Conservation (phyloP, 1,140 invertebrate genomes). For the Drosophila neocordata region DNA sequence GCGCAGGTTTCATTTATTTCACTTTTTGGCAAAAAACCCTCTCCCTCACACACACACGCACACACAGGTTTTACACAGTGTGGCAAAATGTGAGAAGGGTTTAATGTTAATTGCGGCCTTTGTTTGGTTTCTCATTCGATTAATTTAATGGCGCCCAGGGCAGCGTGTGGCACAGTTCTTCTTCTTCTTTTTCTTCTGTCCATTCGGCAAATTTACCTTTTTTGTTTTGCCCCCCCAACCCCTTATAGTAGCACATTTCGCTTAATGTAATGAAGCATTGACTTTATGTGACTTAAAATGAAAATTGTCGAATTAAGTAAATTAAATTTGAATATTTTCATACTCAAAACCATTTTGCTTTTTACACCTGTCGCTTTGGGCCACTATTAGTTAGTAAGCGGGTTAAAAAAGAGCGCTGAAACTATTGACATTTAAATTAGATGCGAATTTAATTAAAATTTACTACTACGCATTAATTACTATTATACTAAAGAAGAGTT, state of each 20-base stretch:
- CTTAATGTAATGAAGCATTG: constrained; percentile 24
- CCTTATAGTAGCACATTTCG: background rate
- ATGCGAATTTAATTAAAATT: too few species aligned
- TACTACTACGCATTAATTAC: too few species aligned
- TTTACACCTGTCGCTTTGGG: background rate
- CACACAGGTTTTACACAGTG: too few species aligned
- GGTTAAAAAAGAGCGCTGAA: too few species aligned
- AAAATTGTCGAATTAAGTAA: background rate
- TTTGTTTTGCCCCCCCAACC: background rate
- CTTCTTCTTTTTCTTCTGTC: background rate
- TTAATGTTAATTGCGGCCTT: constrained; percentile 70
- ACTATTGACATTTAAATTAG: too few species aligned
- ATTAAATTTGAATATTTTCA: constrained; percentile 7
- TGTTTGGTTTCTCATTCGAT: constrained; percentile 73
- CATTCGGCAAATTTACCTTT: background rate
- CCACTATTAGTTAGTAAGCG: background rate
- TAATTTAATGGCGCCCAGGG: constrained; percentile 57
- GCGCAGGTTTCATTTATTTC: constrained; percentile 27
- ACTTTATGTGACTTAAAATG: background rate
- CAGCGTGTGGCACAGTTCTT: constrained; percentile 24
- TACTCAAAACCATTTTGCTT: background rate
- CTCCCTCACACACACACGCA: too few species aligned
- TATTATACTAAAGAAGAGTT: too few species aligned
- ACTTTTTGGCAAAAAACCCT: constrained; percentile 1
- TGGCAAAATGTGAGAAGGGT: constrained; percentile 35